Evolutionary conservation across 2,113 vertebrate genomes (phyloP).

Genomic region (Asarcornis scutulata): DNA sequence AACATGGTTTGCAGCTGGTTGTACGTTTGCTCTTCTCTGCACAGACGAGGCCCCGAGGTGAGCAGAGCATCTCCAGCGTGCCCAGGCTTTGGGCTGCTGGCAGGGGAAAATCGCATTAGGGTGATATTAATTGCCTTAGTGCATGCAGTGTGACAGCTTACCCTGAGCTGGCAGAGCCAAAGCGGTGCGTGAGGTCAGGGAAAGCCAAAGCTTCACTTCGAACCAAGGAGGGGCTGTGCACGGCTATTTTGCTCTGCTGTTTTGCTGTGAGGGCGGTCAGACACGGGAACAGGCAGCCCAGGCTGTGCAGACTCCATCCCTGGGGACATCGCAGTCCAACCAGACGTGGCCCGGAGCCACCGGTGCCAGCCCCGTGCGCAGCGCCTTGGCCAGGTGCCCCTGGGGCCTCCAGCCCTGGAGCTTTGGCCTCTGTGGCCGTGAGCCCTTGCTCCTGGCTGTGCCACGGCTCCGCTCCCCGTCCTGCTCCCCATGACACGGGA

Average conservation of each 20-base stretch:
- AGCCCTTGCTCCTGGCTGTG: fast-evolving
- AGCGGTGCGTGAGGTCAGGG: neutral
- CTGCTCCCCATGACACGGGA: fast-evolving
- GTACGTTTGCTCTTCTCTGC: fast-evolving
- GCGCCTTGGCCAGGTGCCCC: neutral
- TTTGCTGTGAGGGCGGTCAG: neutral
- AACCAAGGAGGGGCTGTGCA: neutral
- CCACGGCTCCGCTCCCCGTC: neutral
- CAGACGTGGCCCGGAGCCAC: neutral
- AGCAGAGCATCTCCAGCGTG: neutral
- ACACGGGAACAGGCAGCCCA: neutral
- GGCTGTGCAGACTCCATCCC: neutral
- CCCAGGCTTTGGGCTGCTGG: neutral
- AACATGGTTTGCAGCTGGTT: neutral
- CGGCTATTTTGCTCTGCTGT: too few relatives aligned
- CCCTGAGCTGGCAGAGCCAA: neutral
- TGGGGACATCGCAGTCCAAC: neutral
- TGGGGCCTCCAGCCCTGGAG: fast-evolving
- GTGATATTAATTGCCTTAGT: neutral
- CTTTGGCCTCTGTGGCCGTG: fast-evolving
- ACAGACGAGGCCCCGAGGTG: fast-evolving
- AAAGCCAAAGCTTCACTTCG: fast-evolving
- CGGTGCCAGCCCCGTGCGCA: neutral
- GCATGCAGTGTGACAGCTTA: neutral
- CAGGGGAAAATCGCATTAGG: neutral